Conservation (phyloP, 1,140 invertebrate species). For the Homalodisca vitripennis region DNA sequence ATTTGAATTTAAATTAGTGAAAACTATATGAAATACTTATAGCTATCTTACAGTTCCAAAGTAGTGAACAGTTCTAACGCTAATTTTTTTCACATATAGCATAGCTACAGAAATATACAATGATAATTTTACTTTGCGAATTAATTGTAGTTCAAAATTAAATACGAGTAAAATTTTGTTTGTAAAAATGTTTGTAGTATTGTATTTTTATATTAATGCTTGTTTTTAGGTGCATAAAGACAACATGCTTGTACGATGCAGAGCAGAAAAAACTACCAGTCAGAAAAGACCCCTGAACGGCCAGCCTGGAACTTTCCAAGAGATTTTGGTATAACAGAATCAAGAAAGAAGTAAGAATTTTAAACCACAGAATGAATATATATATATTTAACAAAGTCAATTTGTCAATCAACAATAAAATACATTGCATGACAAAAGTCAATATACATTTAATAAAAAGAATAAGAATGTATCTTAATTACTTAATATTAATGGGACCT, state of each 20-base stretch:
- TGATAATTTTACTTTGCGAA: not conserved
- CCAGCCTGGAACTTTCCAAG: slow-evolving; percentile 69
- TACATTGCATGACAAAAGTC: too few relatives aligned
- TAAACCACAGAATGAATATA: not conserved
- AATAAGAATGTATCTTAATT: too few relatives aligned
- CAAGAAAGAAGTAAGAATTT: slow-evolving; percentile 65
- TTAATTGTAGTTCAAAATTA: not conserved
- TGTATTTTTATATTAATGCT: not conserved
- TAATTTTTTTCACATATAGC: not conserved
- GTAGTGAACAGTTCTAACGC: not conserved
- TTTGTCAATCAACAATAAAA: too few relatives aligned
- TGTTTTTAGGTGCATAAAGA: slow-evolving; percentile 58
- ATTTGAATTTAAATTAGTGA: too few relatives aligned
- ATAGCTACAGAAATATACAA: not conserved
- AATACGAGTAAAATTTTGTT: too few relatives aligned
- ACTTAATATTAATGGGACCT: too few relatives aligned
- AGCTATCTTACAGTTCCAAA: not conserved
- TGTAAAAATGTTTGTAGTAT: too few relatives aligned
- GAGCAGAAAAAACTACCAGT: slow-evolving; percentile 73
- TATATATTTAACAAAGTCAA: too few relatives aligned
- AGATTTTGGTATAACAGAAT: slow-evolving; percentile 67
- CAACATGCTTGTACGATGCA: slow-evolving; percentile 74
- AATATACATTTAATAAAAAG: too few relatives aligned
- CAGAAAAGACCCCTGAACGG: slow-evolving; percentile 62
- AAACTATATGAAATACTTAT: too few relatives aligned